phyloP scores from a whole-genome alignment of 1,140 invertebrate genomes.

The Dendrolimus kikuchii region DNA sequence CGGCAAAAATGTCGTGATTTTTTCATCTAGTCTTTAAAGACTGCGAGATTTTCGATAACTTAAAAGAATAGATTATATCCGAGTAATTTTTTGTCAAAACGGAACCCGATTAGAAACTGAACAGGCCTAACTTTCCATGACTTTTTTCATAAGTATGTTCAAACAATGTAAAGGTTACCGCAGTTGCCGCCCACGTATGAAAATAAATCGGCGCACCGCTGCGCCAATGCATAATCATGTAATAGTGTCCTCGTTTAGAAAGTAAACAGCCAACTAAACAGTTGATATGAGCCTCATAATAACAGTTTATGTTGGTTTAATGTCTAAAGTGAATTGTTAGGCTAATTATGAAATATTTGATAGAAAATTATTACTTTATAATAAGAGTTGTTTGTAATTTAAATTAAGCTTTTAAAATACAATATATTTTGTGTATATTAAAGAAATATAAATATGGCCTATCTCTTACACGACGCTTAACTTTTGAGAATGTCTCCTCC shows the following conservation, averaged over 20 bases:
- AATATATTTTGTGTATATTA: no score
- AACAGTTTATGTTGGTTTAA: conserved; percentile 18
- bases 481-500: no score
- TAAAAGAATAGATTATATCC: no score
- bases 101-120: not conserved
- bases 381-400: not conserved
- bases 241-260: conserved; percentile 41
- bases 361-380: not conserved
- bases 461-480: no score
- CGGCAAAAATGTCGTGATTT: no score
- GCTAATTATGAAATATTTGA: no score
- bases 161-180: not conserved
- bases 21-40: no score
- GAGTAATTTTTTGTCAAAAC: no score
- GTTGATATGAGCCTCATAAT: conserved; percentile 20
- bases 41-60: no score
- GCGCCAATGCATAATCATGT: conserved; percentile 31
- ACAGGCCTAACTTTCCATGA: conserved; percentile 1
- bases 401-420: no score
- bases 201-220: conserved; percentile 24
- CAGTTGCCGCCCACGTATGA: conserved; percentile 19
- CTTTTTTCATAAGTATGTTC: not conserved
- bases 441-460: no score
- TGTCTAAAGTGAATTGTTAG: conserved; percentile 4
- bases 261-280: conserved; percentile 28